Base-by-base conservation (phyloP, 1,140 invertebrate genomes). In the Plodia interpunctella region DNA sequence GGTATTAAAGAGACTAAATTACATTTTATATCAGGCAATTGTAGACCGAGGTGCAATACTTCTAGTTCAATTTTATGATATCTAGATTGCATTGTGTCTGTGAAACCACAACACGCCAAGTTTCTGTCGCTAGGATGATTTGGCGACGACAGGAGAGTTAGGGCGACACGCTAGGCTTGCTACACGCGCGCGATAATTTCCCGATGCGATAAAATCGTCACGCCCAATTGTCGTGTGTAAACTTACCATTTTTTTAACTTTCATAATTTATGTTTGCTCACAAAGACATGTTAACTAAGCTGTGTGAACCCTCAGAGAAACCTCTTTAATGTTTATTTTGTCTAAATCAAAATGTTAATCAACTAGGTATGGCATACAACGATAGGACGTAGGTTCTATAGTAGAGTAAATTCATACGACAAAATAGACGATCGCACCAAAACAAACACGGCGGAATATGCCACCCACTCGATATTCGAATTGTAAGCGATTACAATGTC, bases 161-260 rank as follows among this genome's bases (percentile, higher is more conserved):
- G 68, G 69, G 69, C 65, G 69, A 61, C 63, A 71, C 65, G 69
- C 57, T 65, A 65, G 56, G 55, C 55, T 63, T 44, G 57, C 56
- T 57, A 49, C 62, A 35, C 62, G 55, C 59, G 55, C 65, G 61
- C 59, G 66, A 57, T 65, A 68, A 68, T 62, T 63, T 59, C 55
- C 55, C 56, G 57, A 50, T 50, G n/a, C 57, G 68, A 70, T 67
- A 59, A 51, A 55, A 70, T 70, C 57, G 59, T 65, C 62, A 65
- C 60, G 64, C 62, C 59, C 64, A 70, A 70, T 70, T 65, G 63
- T 60, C 54, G 55, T 55, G 17, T 38, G 44, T 62, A 25, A 25
- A 53, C 30, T 53, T 53, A 6, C 8, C 21, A n/a, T 53, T 25
- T n/a, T 25, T 53, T 53, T 44, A 35, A 44, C 15, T 44, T 44